Conservation (phyloP, 1,140 invertebrate species). For the Saxidomus purpurata region DNA sequence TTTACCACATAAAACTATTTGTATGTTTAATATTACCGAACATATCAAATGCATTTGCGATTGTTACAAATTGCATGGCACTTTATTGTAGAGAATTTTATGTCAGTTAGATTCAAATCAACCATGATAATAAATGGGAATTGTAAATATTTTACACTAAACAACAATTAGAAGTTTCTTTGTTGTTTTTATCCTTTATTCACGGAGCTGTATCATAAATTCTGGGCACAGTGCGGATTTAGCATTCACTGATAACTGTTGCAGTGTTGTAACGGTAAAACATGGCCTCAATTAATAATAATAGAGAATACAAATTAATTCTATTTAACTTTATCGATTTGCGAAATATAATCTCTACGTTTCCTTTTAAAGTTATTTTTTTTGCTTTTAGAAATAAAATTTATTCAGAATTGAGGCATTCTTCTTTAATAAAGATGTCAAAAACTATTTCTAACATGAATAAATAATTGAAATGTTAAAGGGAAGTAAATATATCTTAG, state of each 20-base stretch:
- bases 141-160: conserved; percentile 27
- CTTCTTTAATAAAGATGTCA: too few species aligned
- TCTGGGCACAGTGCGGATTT: neutral
- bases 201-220: neutral
- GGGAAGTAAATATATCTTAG: too few species aligned
- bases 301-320: neutral
- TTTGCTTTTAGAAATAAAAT: too few species aligned
- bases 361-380: too few species aligned
- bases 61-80: neutral
- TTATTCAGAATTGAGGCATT: too few species aligned
- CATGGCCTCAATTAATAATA: neutral
- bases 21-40: neutral
- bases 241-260: neutral
- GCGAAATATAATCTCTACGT: too few species aligned
- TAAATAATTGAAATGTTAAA: too few species aligned
- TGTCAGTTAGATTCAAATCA: neutral
- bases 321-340: neutral
- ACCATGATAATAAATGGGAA: neutral
- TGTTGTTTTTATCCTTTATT: conserved; percentile 19
- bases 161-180: conserved; percentile 24
- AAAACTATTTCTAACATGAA: too few species aligned
- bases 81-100: conserved; percentile 9
- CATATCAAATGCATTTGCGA: conserved; percentile 25
- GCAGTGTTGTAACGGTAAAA: neutral
- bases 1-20: neutral